Percentiles rank a stretch among this genome's conserved stretches.
Evolutionary conservation across 2,113 vertebrate genomes (phyloP).

Genomic region (Toxostoma redivivum): DNA sequence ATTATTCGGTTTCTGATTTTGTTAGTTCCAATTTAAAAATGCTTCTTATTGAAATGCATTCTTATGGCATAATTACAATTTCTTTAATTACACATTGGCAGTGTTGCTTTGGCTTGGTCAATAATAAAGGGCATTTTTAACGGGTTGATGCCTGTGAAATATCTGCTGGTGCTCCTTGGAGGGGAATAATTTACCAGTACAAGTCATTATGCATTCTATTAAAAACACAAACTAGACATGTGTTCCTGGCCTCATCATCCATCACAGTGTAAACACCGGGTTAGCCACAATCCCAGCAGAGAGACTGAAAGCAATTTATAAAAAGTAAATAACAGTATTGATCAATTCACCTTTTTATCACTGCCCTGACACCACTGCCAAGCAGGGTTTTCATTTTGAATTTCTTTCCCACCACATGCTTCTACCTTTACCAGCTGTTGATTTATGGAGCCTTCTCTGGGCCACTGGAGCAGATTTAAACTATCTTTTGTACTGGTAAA

Average conservation of each 20-base stretch:
- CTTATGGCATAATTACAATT: neutral
- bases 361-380: neutral
- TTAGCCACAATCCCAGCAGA: conserved; percentile 26
- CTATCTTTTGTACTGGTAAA: neutral
- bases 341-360: conserved; percentile 60
- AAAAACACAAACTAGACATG: conserved; percentile 28
- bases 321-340: conserved; percentile 64
- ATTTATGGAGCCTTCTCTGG: conserved; percentile 26
- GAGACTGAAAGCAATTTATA: conserved; percentile 57
- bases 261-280: conserved; percentile 50
- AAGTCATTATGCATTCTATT: conserved; percentile 54
- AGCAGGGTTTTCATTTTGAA: neutral
- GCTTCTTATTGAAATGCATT: neutral
- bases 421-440: neutral
- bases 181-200: conserved; percentile 50
- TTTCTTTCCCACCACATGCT: neutral
- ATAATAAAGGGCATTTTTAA: neutral
- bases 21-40: neutral
- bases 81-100: conserved; percentile 35
- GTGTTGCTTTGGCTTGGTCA: conserved; percentile 25
- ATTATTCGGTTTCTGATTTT: neutral
- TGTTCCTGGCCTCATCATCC: conserved; percentile 51
- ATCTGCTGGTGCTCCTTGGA: conserved; percentile 13
- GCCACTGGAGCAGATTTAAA: neutral
- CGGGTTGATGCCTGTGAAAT: neutral